phyloP scores from a whole-genome alignment of 2,888 invertebrate species.

The Saturnia pavonia region DNA sequence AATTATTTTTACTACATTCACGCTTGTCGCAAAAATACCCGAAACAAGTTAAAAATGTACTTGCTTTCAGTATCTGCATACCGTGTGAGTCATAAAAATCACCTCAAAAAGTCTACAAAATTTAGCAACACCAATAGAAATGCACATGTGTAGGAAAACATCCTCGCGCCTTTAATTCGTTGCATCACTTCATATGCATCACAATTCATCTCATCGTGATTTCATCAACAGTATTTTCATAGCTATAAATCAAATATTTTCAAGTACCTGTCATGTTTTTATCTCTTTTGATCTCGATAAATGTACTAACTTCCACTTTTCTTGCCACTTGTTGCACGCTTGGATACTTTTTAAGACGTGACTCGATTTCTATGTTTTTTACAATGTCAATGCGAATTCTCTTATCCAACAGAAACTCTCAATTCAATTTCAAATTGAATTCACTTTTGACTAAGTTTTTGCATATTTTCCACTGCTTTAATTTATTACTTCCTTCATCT shows the following conservation, averaged over 20 bases:
- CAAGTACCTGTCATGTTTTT: slow-evolving; percentile 16
- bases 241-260: slow-evolving; percentile 11
- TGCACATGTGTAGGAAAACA: not conserved
- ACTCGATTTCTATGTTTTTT: slow-evolving; percentile 64
- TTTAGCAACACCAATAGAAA: not conserved
- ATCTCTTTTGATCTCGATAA: slow-evolving; percentile 15
- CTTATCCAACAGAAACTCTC: slow-evolving; percentile 60
- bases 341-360: slow-evolving; percentile 65
- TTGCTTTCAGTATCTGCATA: not conserved
- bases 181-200: not conserved
- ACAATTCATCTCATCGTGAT: not conserved
- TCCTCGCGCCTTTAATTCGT: not conserved
- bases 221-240: slow-evolving; percentile 24
- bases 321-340: slow-evolving; percentile 70
- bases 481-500: slow-evolving; percentile 27
- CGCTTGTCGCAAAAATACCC: no score
- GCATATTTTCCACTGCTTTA: slow-evolving; percentile 35
- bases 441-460: slow-evolving; percentile 56
- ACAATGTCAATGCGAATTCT: slow-evolving; percentile 46
- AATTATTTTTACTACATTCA: no score
- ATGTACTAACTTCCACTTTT: slow-evolving; percentile 45
- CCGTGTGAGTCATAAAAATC: not conserved
- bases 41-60: not conserved
- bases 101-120: not conserved
- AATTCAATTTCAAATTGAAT: slow-evolving; percentile 65